Conservation (phyloP, 2,113 vertebrate genomes). For the Macquaria australasica region DNA sequence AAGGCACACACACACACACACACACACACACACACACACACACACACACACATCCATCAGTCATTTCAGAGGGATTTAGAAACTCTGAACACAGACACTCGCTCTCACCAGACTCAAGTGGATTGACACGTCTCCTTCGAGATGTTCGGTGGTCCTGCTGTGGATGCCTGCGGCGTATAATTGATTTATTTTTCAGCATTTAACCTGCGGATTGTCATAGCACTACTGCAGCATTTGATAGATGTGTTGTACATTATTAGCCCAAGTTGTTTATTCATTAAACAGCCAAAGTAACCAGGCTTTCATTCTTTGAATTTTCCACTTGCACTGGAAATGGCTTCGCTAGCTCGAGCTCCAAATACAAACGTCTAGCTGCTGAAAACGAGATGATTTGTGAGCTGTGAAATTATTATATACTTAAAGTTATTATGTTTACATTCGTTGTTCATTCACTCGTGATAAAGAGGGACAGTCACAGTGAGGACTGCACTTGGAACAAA, state of each 20-base stretch:
- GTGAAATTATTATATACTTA: neutral
- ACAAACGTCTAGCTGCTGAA: neutral
- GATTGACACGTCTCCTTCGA: neutral
- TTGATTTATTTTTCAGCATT: neutral
- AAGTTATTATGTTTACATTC: neutral
- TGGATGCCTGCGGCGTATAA: neutral
- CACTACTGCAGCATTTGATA: neutral
- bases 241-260: neutral
- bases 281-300: neutral
- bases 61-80: conserved; percentile 17
- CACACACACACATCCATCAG: neutral
- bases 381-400: neutral
- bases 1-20: neutral
- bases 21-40: neutral
- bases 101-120: neutral
- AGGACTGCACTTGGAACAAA: neutral
- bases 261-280: neutral
- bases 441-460: neutral
- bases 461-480: neutral
- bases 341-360: neutral
- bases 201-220: neutral
- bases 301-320: neutral
- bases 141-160: neutral
- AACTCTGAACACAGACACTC: conserved; percentile 8
- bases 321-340: neutral